phyloP scores from a whole-genome alignment of 2,797 vertebrate species.

The Tauraco hartlaubi region DNA sequence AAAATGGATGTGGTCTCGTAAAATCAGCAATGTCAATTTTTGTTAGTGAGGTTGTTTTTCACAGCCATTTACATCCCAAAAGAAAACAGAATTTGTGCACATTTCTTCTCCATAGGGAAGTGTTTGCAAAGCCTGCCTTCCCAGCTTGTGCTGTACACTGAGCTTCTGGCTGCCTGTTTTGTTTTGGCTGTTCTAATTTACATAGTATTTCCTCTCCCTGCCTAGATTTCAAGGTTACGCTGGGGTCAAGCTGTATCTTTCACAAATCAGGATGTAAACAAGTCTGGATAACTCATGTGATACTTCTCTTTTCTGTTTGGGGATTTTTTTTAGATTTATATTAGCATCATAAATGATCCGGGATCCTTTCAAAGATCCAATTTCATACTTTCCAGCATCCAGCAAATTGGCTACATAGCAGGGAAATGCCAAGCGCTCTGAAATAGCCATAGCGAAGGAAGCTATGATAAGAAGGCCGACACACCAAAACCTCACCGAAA shows the following conservation, averaged over 20 bases:
- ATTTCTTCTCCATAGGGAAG: not conserved
- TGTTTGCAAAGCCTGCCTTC: not conserved
- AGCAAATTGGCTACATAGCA: conserved; percentile 27
- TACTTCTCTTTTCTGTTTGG: not conserved
- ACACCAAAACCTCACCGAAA: not conserved
- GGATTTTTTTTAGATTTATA: not conserved
- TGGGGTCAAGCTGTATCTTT: conserved; percentile 52
- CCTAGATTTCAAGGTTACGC: conserved; percentile 33
- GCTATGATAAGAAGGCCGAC: not conserved
- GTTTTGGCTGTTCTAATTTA: conserved; percentile 56
- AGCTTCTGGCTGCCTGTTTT: conserved; percentile 21
- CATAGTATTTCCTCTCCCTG: conserved; percentile 63
- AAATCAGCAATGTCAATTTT: not conserved
- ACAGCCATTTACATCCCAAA: not conserved
- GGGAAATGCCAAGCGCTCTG: conserved; percentile 42
- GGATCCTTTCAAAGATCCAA: conserved; percentile 22
- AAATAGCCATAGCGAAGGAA: conserved; percentile 16
- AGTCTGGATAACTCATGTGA: conserved; percentile 29
- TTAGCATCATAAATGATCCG: conserved; percentile 26
- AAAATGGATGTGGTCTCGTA: not conserved
- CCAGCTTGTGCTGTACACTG: not conserved
- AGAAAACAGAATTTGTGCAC: not conserved
- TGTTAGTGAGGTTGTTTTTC: not conserved
- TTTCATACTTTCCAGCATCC: conserved; percentile 24
- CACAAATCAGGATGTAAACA: conserved; percentile 72